Evolutionary conservation across 2,113 vertebrate species (phyloP).

Genomic region (Antennarius striatus): DNA sequence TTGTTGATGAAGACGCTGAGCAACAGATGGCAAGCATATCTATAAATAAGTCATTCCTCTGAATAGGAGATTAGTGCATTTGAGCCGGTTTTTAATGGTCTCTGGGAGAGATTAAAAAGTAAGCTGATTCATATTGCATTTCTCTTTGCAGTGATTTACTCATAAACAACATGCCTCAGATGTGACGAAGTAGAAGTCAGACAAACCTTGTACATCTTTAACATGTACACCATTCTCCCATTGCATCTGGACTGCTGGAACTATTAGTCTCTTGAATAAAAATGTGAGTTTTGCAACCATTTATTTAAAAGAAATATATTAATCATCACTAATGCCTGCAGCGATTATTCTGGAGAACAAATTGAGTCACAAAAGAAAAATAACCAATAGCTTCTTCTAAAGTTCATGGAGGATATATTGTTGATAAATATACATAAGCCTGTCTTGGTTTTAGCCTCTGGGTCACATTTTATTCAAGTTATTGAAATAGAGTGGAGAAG

Average conservation of each 20-base stretch:
- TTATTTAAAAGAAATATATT: slow-evolving; percentile 21
- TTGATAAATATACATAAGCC: slow-evolving; percentile 71
- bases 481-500: slow-evolving; percentile 70
- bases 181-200: not conserved
- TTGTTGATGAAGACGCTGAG: slow-evolving; percentile 58
- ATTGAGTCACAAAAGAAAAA: slow-evolving; percentile 33
- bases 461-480: slow-evolving; percentile 72
- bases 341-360: slow-evolving; percentile 42
- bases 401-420: slow-evolving; percentile 57
- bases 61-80: slow-evolving; percentile 79
- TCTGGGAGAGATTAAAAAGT: slow-evolving; percentile 75
- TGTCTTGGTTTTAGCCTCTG: slow-evolving; percentile 57
- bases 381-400: slow-evolving; percentile 43
- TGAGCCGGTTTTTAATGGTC: slow-evolving; percentile 78
- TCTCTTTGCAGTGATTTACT: slow-evolving; percentile 64
- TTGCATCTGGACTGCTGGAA: no score
- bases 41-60: slow-evolving; percentile 79
- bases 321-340: slow-evolving; percentile 45
- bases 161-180: slow-evolving; percentile 48
- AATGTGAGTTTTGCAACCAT: slow-evolving; percentile 4
- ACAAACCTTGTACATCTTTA: slow-evolving; percentile 1
- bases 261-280: not conserved
- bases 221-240: not conserved
- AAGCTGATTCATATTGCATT: slow-evolving; percentile 75
- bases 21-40: slow-evolving; percentile 81